phyloP scores from a whole-genome alignment of 64 coral and sea anemone genomes.

The Montipora sp. region DNA sequence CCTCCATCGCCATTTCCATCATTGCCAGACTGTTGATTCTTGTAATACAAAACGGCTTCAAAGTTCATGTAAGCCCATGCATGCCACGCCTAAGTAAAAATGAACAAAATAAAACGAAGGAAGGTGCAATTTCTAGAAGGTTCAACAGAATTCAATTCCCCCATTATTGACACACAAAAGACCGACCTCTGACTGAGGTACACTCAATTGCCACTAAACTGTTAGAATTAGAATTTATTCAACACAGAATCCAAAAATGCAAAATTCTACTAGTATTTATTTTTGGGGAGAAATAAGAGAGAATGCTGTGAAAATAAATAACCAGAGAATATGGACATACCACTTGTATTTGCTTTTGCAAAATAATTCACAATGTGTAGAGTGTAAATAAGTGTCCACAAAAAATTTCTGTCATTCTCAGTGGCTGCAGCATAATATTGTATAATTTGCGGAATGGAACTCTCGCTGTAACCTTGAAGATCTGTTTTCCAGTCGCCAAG shows the following conservation, averaged over 20 bases:
- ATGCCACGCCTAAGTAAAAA: constrained; percentile 80
- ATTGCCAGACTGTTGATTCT: constrained; percentile 81
- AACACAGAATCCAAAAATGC: no score
- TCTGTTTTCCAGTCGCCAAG: constrained; percentile 96
- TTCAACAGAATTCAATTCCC: no score
- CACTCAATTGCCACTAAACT: no score
- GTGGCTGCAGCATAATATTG: constrained; percentile 89
- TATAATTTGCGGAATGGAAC: constrained; percentile 89
- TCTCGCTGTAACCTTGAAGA: constrained; percentile 86
- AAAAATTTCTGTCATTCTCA: constrained; percentile 80
- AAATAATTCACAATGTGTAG: background rate
- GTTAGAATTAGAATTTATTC: no score
- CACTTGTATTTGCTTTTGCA: no score
- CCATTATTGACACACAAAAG: no score
- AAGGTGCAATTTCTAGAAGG: background rate
- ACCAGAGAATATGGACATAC: no score
- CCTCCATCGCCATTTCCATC: constrained; percentile 5
- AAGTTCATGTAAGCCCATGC: constrained; percentile 99
- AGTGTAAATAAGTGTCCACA: background rate
- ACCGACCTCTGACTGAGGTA: no score
- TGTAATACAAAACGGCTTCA: constrained; percentile 97
- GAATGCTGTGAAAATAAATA: no score
- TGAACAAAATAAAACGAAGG: background rate
- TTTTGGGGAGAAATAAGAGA: no score
- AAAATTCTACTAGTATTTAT: no score